Evolutionary conservation across 2,113 vertebrate species (phyloP).

Genomic region (Thryonomys swinderianus): DNA sequence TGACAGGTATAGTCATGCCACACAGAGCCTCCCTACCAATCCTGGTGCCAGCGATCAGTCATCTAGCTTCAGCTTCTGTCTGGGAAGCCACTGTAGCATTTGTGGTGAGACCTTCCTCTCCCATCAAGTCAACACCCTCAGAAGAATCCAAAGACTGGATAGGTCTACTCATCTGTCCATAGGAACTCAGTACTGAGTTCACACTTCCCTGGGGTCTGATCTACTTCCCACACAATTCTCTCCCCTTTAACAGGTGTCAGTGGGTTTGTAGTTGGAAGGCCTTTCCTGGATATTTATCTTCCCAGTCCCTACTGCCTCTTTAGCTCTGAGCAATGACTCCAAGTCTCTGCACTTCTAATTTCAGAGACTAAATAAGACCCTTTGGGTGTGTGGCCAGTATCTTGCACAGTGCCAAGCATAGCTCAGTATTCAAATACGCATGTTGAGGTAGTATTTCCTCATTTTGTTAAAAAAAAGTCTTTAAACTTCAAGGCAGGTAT

Average conservation of each 20-base stretch:
- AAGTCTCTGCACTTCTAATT: neutral
- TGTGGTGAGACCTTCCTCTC: neutral
- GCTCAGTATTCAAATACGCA: neutral
- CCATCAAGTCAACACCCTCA: no score
- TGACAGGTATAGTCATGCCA: neutral
- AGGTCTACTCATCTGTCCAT: neutral
- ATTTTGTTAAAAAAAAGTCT: neutral
- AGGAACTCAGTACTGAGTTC: neutral
- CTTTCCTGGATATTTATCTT: neutral
- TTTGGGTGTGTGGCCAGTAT: neutral
- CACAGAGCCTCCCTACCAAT: neutral
- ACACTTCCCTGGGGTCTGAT: neutral
- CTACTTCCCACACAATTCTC: neutral
- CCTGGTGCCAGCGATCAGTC: neutral
- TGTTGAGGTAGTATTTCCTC: neutral
- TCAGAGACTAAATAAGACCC: neutral
- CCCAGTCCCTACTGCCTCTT: no score
- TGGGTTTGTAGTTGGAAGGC: neutral
- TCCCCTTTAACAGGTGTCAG: neutral
- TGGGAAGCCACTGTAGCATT: neutral
- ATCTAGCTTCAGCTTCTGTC: neutral
- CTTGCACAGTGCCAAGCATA: neutral
- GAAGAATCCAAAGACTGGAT: neutral
- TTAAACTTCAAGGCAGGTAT: neutral
- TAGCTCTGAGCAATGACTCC: no score